Evolutionary conservation across 2,113 vertebrate genomes (phyloP).

Genomic region (Amblyornis subalaris): DNA sequence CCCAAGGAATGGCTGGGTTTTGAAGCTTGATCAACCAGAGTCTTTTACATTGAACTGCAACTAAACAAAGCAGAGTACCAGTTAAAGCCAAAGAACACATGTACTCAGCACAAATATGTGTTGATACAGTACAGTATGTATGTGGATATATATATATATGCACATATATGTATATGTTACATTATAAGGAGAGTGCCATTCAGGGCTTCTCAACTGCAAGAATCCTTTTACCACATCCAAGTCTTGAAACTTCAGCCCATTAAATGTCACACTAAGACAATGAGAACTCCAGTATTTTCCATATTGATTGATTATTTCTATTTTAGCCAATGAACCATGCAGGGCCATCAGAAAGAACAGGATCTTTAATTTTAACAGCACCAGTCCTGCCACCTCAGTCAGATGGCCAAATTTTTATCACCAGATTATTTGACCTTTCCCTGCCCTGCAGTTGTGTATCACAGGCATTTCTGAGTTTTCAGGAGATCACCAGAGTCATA

Average conservation of each 20-base stretch:
- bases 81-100: conserved; percentile 45
- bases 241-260: neutral
- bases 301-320: neutral
- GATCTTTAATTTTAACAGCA: neutral
- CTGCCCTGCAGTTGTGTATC: neutral
- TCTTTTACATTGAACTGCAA: conserved; percentile 28
- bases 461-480: neutral
- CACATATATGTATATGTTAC: conserved; percentile 39
- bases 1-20: conserved; percentile 3
- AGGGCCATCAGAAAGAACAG: neutral
- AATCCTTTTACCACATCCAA: neutral
- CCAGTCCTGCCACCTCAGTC: neutral
- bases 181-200: conserved; percentile 5
- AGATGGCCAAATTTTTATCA: neutral
- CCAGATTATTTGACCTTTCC: neutral
- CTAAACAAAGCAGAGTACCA: conserved; percentile 56
- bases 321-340: neutral
- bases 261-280: neutral
- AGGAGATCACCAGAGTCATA: neutral
- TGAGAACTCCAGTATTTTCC: neutral
- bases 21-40: conserved; percentile 41
- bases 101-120: conserved; percentile 43
- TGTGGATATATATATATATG: neutral
- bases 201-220: conserved; percentile 1
- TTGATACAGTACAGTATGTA: conserved; percentile 34